phyloP scores from a whole-genome alignment of 2,888 invertebrate genomes.

The Erebia aethiops region DNA sequence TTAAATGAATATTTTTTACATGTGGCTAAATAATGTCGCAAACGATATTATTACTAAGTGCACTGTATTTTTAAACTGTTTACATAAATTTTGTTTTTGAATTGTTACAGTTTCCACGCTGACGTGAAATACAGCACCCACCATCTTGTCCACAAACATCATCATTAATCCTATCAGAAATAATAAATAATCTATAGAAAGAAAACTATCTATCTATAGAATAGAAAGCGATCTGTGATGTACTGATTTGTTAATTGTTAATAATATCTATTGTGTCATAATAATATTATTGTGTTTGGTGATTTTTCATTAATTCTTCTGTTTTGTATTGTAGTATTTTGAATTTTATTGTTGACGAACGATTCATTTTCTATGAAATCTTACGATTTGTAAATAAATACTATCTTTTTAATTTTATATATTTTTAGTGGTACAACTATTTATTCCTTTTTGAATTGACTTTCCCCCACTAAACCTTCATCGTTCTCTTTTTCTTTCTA shows the following conservation, averaged over 20 bases:
- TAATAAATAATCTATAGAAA: no score
- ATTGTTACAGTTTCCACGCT: conserved; percentile 66
- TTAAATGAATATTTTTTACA: no score
- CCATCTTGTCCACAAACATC: conserved; percentile 62
- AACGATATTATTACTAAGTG: no score
- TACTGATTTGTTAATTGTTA: conserved; percentile 1
- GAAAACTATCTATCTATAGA: no score
- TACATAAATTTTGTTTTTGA: conserved; percentile 5
- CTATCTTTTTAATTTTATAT: not conserved
- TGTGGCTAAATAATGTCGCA: no score
- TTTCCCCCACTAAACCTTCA: not conserved
- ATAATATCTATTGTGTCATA: conserved; percentile 8
- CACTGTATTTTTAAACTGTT: no score
- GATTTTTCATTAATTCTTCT: not conserved
- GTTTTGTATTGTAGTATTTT: not conserved
- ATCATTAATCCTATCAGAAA: conserved; percentile 39
- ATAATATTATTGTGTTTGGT: not conserved
- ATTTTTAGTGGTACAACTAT: not conserved
- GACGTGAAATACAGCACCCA: conserved; percentile 70
- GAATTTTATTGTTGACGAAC: not conserved
- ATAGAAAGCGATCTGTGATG: conserved; percentile 23
- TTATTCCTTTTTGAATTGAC: no score
- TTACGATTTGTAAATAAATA: conserved; percentile 4
- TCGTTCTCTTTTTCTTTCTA: no score
- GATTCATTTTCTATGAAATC: not conserved